Conservation (phyloP, 92 coral and sea anemone species). For the Porites rus region DNA sequence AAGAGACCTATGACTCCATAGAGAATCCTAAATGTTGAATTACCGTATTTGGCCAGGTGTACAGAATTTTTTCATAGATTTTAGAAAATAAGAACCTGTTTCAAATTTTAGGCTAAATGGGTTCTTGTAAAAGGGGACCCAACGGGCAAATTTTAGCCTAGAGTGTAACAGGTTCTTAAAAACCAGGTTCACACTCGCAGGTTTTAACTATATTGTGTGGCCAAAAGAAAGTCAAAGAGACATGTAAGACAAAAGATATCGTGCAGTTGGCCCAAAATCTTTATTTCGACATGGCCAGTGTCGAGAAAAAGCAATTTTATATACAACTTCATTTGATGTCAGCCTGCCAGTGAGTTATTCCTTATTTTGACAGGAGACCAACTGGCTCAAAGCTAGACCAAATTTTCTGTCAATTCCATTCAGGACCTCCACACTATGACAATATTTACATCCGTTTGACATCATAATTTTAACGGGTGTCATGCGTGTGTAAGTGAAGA, state of each 20-base stretch:
- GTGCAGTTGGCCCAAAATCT: constrained; percentile 5
- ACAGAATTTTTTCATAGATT: too few relatives aligned
- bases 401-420: constrained; percentile 19
- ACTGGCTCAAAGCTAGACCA: constrained; percentile 3
- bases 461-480: constrained; percentile 18
- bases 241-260: neutral
- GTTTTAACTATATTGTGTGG: too few relatives aligned
- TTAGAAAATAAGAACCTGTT: too few relatives aligned
- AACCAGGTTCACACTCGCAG: too few relatives aligned
- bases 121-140: too few relatives aligned
- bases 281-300: constrained; percentile 46
- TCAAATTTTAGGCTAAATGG: too few relatives aligned
- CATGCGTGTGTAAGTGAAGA: constrained; percentile 3
- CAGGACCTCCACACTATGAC: constrained; percentile 23
- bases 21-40: too few relatives aligned
- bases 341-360: neutral
- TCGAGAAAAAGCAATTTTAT: constrained; percentile 44
- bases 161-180: too few relatives aligned
- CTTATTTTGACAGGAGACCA: constrained; percentile 16
- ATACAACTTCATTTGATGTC: constrained; percentile 34
- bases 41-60: too few relatives aligned
- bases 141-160: too few relatives aligned
- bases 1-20: too few relatives aligned
- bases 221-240: neutral
- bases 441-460: constrained; percentile 46